A percentile compares a stretch with the other conserved stretches of the same genome.
These are phyloP conservation scores for Diplosoma virens DNA, from an alignment of 23 tunicate species.

Conservation along the genomic window DNA sequence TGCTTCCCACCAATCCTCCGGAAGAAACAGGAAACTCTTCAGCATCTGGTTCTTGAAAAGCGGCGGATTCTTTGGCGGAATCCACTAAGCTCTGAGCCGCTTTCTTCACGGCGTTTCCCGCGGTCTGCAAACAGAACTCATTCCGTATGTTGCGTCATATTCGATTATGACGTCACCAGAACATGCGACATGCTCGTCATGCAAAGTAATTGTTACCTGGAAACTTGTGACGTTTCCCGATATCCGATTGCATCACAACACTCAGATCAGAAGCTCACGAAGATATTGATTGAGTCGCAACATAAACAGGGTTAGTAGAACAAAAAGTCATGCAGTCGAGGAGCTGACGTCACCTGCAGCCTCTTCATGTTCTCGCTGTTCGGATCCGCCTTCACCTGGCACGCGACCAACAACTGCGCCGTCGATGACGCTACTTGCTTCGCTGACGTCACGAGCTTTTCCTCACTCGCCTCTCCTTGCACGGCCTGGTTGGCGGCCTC, in stretches of 20 bases:
- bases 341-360: conserved; percentile 68
- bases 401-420: conserved; percentile 88
- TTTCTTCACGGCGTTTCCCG: conserved; percentile 68
- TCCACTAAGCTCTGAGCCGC: conserved; percentile 74
- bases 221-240: no score
- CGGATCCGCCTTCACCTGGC: conserved; percentile 94
- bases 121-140: conserved; percentile 42
- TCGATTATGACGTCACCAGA: no score
- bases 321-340: neutral
- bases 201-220: no score
- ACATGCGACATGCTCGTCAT: no score
- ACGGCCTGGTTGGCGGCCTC: conserved; percentile 97
- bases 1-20: conserved; percentile 55
- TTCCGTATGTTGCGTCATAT: no score
- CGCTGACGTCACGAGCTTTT: conserved; percentile 82
- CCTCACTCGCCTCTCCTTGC: conserved; percentile 93
- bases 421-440: conserved; percentile 89
- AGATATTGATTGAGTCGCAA: no score
- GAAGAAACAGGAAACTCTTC: conserved; percentile 27
- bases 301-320: neutral
- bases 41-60: conserved; percentile 51
- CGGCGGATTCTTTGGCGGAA: conserved; percentile 67
- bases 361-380: conserved; percentile 96
- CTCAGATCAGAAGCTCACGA: no score
- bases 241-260: no score